These are phyloP conservation scores for Tillus elongatus DNA, from an alignment of 2,888 invertebrate genomes.

Conservation along the genomic window DNA sequence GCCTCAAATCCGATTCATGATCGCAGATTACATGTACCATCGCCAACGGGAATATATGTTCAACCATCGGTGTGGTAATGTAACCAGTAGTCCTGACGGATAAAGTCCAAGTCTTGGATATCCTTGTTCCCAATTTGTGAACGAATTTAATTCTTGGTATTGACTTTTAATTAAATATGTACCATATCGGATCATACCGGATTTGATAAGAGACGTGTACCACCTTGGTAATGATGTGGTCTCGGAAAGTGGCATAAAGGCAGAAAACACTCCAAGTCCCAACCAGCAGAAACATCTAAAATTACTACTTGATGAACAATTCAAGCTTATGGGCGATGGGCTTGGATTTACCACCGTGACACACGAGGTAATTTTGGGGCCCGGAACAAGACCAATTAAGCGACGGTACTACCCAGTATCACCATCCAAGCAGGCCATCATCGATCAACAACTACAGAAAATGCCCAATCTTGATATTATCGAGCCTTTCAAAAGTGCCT, in stretches of 20 bases:
- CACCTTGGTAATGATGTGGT: conserved; percentile 14
- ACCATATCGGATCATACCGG: conserved; percentile 17
- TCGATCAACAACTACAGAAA: conserved; percentile 26
- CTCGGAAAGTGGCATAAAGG: too few species aligned
- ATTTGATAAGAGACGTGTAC: conserved; percentile 17
- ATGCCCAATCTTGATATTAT: conserved; percentile 27
- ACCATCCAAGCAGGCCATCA: conserved; percentile 18
- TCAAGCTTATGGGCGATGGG: too few species aligned
- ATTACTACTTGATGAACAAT: too few species aligned
- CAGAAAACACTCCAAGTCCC: too few species aligned
- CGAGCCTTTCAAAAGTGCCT: conserved; percentile 20
- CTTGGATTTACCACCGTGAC: too few species aligned
- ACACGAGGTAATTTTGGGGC: too few species aligned
- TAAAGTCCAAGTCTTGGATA: conserved; percentile 13
- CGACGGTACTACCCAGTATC: conserved; percentile 25
- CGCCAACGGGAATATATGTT: conserved; percentile 16
- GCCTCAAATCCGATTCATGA: too few species aligned
- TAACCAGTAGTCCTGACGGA: conserved; percentile 13
- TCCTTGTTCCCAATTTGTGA: conserved; percentile 13
- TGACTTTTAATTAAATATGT: conserved; percentile 19
- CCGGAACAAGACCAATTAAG: conserved; percentile 18
- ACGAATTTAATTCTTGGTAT: conserved; percentile 16
- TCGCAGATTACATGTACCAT: conserved; percentile 13
- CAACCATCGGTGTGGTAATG: conserved; percentile 12
- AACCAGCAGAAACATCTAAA: too few species aligned